phyloP scores from a whole-genome alignment of 2,797 vertebrate genomes.

The Eulemur rubriventer region DNA sequence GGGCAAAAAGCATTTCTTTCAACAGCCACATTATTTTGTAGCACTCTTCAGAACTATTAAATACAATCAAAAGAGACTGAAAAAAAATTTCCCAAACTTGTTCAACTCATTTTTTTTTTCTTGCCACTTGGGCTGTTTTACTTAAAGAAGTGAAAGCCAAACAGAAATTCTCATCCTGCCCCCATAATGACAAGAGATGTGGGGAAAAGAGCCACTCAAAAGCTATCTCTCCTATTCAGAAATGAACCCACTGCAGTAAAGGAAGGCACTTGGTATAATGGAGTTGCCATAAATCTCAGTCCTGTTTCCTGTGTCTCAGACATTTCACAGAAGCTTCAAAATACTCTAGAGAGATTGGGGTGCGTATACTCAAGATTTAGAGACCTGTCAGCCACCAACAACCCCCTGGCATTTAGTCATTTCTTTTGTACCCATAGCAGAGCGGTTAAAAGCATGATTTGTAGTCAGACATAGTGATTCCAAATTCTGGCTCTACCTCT shows the following conservation, averaged over 20 bases:
- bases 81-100: background rate
- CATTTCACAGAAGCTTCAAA: background rate
- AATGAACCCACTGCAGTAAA: background rate
- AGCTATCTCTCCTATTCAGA: background rate
- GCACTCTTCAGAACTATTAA: slow-evolving; percentile 72
- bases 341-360: background rate
- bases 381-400: background rate
- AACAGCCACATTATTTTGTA: slow-evolving; percentile 71
- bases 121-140: background rate
- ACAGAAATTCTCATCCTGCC: slow-evolving; percentile 38
- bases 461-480: background rate
- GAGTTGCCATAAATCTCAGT: background rate
- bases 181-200: background rate
- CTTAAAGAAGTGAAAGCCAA: slow-evolving; percentile 32
- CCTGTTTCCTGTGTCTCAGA: background rate
- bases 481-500: background rate
- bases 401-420: background rate
- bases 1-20: slow-evolving; percentile 74
- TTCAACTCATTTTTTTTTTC: slow-evolving; percentile 33
- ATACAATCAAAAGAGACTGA: slow-evolving; percentile 46
- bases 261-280: background rate
- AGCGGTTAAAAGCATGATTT: background rate
- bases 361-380: background rate
- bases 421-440: background rate
- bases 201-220: background rate